These are phyloP conservation scores for Ailuropoda melanoleuca DNA, from an alignment of 2,113 vertebrate species.

Conservation along the genomic window DNA sequence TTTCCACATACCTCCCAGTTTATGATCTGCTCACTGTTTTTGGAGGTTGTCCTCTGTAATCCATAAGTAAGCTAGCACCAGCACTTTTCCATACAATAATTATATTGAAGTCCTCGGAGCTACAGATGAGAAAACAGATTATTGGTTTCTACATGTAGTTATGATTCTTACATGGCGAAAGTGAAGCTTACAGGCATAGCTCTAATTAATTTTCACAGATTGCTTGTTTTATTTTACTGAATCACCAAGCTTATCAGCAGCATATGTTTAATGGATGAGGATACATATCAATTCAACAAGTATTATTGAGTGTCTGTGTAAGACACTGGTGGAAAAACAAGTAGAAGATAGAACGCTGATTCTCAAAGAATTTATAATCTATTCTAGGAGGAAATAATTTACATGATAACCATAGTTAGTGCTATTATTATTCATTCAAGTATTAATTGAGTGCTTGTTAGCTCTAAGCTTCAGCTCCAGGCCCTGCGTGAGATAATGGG, in stretches of 20 bases:
- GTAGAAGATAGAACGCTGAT: background rate
- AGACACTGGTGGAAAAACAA: background rate
- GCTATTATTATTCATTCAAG: background rate
- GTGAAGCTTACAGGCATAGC: background rate
- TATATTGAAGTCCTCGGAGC: background rate
- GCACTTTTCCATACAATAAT: background rate
- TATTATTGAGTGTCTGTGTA: conserved; percentile 4
- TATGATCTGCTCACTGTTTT: background rate
- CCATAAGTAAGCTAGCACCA: background rate
- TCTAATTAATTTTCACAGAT: background rate
- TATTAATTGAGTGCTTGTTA: background rate
- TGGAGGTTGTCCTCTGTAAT: background rate
- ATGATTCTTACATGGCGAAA: background rate
- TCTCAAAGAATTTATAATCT: background rate
- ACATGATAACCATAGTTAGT: background rate
- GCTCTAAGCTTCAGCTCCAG: background rate
- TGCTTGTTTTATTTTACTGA: background rate
- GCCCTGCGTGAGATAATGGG: background rate
- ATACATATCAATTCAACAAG: background rate
- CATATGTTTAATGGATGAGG: background rate
- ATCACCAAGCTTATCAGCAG: background rate
- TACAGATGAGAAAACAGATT: background rate
- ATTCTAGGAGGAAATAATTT: background rate
- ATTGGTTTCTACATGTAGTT: background rate
- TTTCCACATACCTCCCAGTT: background rate